Evolutionary conservation across 2,888 invertebrate species (phyloP).

Genomic region (Gastracanthus pulcherrimus): DNA sequence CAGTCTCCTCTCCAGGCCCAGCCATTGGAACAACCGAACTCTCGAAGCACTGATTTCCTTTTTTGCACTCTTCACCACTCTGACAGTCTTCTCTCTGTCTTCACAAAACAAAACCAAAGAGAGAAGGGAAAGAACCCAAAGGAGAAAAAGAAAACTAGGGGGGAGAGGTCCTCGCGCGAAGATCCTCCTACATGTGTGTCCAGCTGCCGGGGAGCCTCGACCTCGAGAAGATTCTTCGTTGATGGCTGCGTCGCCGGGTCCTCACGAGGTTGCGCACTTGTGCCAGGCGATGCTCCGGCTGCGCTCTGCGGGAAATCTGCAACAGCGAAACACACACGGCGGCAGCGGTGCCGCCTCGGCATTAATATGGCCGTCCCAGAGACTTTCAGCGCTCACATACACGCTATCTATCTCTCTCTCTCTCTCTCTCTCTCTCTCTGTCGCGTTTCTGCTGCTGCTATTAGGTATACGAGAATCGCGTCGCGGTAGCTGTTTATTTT

Average conservation of each 20-base stretch:
- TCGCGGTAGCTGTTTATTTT: no score
- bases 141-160: neutral
- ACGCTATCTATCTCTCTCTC: neutral
- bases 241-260: neutral
- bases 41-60: no score
- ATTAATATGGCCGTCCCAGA: constrained; percentile 69
- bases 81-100: no score
- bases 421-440: neutral
- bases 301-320: constrained; percentile 34
- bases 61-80: no score
- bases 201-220: neutral
- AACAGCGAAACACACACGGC: constrained; percentile 52
- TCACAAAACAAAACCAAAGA: neutral
- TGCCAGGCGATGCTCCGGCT: neutral
- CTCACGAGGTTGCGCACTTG: neutral
- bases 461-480: no score
- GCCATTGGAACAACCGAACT: no score
- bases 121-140: neutral
- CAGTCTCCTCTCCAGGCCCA: neutral
- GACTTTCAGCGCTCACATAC: constrained; percentile 49
- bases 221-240: neutral
- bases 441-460: neutral
- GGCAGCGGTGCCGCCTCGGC: constrained; percentile 60
- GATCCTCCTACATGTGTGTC: no score
- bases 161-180: no score